Evolutionary conservation across 2,113 vertebrate genomes (phyloP), one percentile per base, ranked within the genome.

Genomic region (Calyptommatus sinebrachiatus): DNA sequence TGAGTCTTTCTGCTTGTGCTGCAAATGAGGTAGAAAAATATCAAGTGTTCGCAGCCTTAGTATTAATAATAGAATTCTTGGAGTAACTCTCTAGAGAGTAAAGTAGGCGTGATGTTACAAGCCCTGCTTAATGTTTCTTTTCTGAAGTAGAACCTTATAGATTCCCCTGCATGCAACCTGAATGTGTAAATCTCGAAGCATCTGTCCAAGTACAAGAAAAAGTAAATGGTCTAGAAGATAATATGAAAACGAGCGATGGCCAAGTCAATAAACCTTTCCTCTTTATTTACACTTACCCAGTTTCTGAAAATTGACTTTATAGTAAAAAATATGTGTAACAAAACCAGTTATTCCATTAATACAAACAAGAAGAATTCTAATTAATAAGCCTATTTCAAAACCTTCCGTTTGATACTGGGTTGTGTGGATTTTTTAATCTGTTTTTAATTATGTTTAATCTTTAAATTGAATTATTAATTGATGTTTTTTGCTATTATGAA

Each of bases 141-240:
- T 79, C 78, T 41, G 18, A 71, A 84, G 80, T 63, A 50, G n/a
- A 61, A 57, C 83, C 18, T 72, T 46, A 73, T 31, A 60, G 78
- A 85, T 41, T n/a, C 67, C 68, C 26, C 26, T 68, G 75, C 63
- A 57, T 76, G 22, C 26, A 70, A 35, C 53, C n/a, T n/a, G n/a
- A 66, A 73, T n/a, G 1, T 6, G 14, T 26, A 74, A 11, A 57
- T n/a, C 26, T 35, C 63, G 60, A 45, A 68, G 57, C 84, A 79
- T 28, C 60, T 48, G 21, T 76, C 71, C 83, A 41, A 46, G 73
- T 31, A 62, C 41, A 71, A 31, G 77, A 83, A 24, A 88, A 85
- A 82, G 46, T n/a, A 69, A 77, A 71, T 83, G 6, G 0, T 28
- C 1, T 9, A 29, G 48, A 41, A 77, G 74, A 46, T 72, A 62